phyloP scores from a whole-genome alignment of 2,113 vertebrate species.

The Chunga burmeisteri region DNA sequence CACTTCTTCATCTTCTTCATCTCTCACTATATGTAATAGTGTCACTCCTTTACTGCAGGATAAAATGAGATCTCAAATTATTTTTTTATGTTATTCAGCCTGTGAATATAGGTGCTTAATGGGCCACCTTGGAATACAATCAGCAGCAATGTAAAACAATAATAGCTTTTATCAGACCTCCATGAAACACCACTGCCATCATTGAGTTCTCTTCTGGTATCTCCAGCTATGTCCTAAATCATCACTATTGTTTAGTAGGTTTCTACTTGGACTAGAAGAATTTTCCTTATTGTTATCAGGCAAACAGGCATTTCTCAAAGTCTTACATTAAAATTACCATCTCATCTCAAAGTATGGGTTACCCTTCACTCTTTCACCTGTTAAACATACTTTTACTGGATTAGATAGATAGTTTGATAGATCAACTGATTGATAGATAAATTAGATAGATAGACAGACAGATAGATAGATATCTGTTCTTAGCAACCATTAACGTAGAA shows the following conservation, averaged over 20 bases:
- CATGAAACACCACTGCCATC: neutral
- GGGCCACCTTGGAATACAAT: neutral
- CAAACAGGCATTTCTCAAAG: neutral
- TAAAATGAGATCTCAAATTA: neutral
- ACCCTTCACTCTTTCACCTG: neutral
- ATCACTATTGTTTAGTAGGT: neutral
- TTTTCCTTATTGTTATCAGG: neutral
- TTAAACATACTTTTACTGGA: neutral
- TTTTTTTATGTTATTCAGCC: neutral
- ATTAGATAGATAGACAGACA: neutral
- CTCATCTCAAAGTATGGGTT: neutral
- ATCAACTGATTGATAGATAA: neutral
- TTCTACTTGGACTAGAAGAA: neutral
- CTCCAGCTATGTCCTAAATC: neutral
- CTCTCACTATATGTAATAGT: neutral
- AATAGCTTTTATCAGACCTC: neutral
- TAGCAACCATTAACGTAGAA: neutral
- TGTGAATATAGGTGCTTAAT: neutral
- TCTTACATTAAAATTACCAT: neutral
- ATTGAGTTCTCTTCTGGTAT: neutral
- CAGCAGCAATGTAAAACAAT: neutral
- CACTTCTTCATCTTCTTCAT: neutral
- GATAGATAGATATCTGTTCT: neutral
- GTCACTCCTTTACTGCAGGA: neutral
- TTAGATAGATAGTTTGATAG: neutral